These are phyloP conservation scores for Ditula angustiorana DNA, from an alignment of 2,888 invertebrate species.

Conservation along the genomic window DNA sequence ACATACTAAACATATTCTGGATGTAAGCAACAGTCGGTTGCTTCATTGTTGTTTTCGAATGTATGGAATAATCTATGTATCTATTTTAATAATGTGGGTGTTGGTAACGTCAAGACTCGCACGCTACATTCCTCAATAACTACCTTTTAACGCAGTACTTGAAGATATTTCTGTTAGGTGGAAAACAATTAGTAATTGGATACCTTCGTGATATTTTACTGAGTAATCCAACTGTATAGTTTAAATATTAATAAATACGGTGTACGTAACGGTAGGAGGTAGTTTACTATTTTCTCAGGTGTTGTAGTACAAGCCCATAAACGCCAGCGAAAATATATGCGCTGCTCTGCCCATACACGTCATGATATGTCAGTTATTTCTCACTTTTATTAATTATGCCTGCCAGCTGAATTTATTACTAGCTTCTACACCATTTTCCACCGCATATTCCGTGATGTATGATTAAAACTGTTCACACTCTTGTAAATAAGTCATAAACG, in stretches of 20 bases:
- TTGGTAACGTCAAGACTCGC: neutral
- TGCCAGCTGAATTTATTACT: slow-evolving; percentile 56
- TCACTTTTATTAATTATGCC: slow-evolving; percentile 71
- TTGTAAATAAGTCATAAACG: slow-evolving; percentile 54
- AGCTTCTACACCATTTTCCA: slow-evolving; percentile 46
- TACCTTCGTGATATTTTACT: slow-evolving; percentile 7
- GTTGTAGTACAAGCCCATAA: slow-evolving; percentile 42
- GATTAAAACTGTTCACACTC: slow-evolving; percentile 57
- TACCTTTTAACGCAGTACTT: slow-evolving; percentile 15
- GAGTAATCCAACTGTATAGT: neutral
- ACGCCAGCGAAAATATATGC: slow-evolving; percentile 54
- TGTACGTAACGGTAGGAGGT: too few relatives aligned
- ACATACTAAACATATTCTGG: neutral
- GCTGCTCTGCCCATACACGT: slow-evolving; percentile 50
- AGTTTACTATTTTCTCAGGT: slow-evolving; percentile 46
- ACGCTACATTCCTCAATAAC: slow-evolving; percentile 11
- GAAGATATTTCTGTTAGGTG: slow-evolving; percentile 28
- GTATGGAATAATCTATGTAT: neutral
- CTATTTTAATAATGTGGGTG: too few relatives aligned
- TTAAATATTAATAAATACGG: slow-evolving; percentile 1
- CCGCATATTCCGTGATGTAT: slow-evolving; percentile 49
- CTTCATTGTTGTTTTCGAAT: neutral
- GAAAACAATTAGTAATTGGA: slow-evolving; percentile 22
- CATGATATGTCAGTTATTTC: slow-evolving; percentile 75
- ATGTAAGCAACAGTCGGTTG: neutral